Conservation (phyloP, 2,113 vertebrate genomes). For the Mellivora capensis region DNA sequence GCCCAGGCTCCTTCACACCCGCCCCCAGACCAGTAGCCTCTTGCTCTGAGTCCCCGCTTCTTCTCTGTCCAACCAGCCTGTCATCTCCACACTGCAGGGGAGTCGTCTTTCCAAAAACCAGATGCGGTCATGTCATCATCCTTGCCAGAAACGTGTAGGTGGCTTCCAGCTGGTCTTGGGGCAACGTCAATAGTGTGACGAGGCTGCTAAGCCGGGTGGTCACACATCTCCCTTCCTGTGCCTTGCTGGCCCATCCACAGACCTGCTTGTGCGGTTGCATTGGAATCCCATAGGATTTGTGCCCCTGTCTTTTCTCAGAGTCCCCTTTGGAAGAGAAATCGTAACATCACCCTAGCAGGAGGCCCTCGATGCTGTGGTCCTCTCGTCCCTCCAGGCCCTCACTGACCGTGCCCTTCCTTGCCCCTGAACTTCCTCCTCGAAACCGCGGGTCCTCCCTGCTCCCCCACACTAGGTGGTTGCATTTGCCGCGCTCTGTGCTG, state of each 20-base stretch:
- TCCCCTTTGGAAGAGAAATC: accelerated
- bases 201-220: neutral
- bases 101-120: neutral
- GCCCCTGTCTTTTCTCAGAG: neutral
- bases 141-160: neutral
- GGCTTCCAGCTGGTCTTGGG: neutral
- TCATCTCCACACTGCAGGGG: neutral
- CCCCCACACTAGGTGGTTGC: neutral
- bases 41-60: neutral
- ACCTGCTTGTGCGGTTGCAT: neutral
- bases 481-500: neutral
- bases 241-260: neutral
- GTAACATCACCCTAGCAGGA: accelerated
- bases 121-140: neutral
- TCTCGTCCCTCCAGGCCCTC: neutral
- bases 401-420: neutral
- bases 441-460: neutral
- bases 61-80: neutral
- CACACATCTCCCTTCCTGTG: neutral
- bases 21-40: neutral
- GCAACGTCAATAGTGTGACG: accelerated
- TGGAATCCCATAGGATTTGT: accelerated
- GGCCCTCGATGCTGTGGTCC: neutral
- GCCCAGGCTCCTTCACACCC: neutral
- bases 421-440: neutral